Evolutionary conservation across 2,888 invertebrate species (phyloP).

Genomic region (Diarsia dahlii): DNA sequence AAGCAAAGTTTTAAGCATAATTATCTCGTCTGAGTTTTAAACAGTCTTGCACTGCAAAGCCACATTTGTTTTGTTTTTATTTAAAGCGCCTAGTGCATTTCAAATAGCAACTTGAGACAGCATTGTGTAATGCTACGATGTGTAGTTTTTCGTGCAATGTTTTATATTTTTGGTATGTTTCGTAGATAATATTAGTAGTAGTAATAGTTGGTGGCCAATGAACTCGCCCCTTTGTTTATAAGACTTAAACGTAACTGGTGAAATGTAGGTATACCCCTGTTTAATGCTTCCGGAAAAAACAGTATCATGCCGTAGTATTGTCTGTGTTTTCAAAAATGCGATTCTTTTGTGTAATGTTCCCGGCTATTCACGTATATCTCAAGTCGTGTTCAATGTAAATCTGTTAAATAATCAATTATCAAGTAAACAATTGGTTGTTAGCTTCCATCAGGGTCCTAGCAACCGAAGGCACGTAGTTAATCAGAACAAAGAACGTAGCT

Average conservation of each 20-base stretch:
- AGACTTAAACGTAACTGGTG: not conserved
- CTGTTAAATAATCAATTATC: not conserved
- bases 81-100: conserved; percentile 33
- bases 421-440: not conserved
- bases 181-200: not conserved
- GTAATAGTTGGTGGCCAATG: not conserved
- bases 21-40: conserved; percentile 11
- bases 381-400: not conserved
- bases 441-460: not conserved
- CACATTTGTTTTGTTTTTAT: not conserved
- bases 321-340: not conserved
- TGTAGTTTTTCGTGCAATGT: too few relatives aligned
- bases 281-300: not conserved
- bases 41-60: not conserved
- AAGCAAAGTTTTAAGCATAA: conserved; percentile 8
- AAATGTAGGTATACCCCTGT: not conserved
- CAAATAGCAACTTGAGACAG: conserved; percentile 27
- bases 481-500: not conserved
- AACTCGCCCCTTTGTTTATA: not conserved
- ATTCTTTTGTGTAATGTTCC: not conserved
- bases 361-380: not conserved
- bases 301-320: not conserved
- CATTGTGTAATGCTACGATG: not conserved
- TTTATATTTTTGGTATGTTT: not conserved
- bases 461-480: too few relatives aligned